These are phyloP conservation scores for Nemopilema nomurai DNA, from an alignment of 30 jellyfish, hydroid and myxozoan genomes.

Conservation along the genomic window DNA sequence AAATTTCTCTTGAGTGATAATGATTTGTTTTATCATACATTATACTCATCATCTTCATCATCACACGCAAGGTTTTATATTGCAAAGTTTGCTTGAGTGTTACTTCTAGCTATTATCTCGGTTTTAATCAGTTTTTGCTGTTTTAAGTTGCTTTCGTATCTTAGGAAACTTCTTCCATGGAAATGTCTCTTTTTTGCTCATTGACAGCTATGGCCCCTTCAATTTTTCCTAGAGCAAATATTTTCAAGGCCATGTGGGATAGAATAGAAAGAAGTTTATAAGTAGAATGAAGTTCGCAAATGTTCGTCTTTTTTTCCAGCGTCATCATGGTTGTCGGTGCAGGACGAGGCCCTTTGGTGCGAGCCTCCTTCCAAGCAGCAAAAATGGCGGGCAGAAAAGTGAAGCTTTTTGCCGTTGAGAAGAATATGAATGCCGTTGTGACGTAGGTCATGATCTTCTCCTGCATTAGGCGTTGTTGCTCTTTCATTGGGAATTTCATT, in stretches of 20 bases:
- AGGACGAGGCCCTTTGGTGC: constrained; percentile 99
- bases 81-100: too few relatives aligned
- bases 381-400: constrained; percentile 82
- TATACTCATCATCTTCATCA: too few relatives aligned
- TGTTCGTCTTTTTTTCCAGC: constrained; percentile 18
- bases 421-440: constrained; percentile 95
- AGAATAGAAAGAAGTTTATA: neutral
- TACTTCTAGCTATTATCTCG: too few relatives aligned
- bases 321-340: constrained; percentile 98
- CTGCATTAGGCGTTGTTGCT: neutral
- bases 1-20: too few relatives aligned
- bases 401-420: constrained; percentile 94
- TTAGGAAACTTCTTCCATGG: neutral
- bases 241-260: too few relatives aligned
- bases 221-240: too few relatives aligned
- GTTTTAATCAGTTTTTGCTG: too few relatives aligned
- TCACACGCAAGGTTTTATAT: too few relatives aligned
- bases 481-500: neutral
- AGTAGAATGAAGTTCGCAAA: neutral
- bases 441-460: constrained; percentile 61
- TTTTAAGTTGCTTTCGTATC: too few relatives aligned
- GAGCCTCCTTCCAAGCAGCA: constrained; percentile 92
- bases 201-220: too few relatives aligned
- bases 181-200: neutral
- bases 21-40: too few relatives aligned